These are phyloP conservation scores for Indri indri DNA, from an alignment of 2,113 vertebrate genomes.

Conservation along the genomic window DNA sequence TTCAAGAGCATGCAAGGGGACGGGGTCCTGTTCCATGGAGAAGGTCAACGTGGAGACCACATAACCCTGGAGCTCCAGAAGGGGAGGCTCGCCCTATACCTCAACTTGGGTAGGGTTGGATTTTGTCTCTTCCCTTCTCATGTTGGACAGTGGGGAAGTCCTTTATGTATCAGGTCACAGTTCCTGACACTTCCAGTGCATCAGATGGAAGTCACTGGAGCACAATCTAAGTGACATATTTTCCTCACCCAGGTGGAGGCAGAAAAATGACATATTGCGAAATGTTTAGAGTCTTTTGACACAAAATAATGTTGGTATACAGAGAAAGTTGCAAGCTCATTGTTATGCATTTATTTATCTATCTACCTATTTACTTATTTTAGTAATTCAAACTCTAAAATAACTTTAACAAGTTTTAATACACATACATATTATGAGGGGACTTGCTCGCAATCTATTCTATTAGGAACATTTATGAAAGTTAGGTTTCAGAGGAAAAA, in stretches of 20 bases:
- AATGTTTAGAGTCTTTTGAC: not conserved
- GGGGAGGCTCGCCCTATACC: constrained; percentile 91
- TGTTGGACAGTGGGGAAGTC: fast-evolving
- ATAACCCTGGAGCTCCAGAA: constrained; percentile 96
- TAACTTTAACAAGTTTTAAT: not conserved
- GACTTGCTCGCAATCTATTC: not conserved
- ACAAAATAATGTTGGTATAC: not conserved
- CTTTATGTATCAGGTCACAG: not conserved
- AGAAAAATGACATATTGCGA: not conserved
- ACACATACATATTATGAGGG: not conserved
- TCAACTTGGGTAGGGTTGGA: constrained; percentile 91
- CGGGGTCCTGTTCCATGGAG: constrained; percentile 96
- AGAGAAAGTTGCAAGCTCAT: not conserved
- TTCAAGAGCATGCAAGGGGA: constrained; percentile 97
- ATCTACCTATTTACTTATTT: not conserved
- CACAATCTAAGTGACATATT: not conserved
- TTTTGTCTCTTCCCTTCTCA: not conserved
- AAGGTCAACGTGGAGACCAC: constrained; percentile 96
- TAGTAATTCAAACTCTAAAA: not conserved
- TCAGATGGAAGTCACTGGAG: not conserved
- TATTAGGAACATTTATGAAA: not conserved
- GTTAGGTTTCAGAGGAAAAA: not conserved
- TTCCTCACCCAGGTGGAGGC: not conserved
- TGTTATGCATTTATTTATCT: not conserved
- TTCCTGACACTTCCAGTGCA: too few relatives aligned